phyloP scores from a whole-genome alignment of 92 coral and sea anemone species.

The Zoanthus sansibaricus region DNA sequence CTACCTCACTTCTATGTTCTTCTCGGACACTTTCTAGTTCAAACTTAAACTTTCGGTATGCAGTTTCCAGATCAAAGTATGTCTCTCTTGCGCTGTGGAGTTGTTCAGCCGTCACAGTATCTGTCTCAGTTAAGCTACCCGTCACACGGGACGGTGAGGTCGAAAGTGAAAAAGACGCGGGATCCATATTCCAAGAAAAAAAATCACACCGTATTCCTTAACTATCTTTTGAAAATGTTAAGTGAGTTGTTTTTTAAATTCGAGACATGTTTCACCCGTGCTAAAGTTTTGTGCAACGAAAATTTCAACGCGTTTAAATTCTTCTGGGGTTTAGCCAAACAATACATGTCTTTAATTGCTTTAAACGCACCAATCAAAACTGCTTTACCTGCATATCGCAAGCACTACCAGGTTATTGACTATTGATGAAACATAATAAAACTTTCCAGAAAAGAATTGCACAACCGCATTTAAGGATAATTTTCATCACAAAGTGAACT shows the following conservation, averaged over 20 bases:
- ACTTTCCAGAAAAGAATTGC: background rate
- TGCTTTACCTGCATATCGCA: constrained; percentile 22
- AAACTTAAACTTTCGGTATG: constrained; percentile 89
- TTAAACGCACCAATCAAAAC: constrained; percentile 23
- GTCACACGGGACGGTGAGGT: background rate
- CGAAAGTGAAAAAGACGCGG: constrained; percentile 15
- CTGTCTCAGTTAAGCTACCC: constrained; percentile 42
- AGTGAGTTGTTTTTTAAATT: background rate
- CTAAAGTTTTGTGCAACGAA: background rate
- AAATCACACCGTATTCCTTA: background rate
- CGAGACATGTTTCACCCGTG: constrained; percentile 10
- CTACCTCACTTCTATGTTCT: constrained; percentile 94
- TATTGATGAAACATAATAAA: constrained; percentile 33
- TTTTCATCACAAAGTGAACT: background rate
- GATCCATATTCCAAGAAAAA: constrained; percentile 26
- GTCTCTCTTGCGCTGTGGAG: constrained; percentile 96
- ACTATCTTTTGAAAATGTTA: background rate
- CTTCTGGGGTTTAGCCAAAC: constrained; percentile 24
- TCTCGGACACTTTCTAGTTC: constrained; percentile 92
- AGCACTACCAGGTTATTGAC: constrained; percentile 28
- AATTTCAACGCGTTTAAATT: constrained; percentile 32
- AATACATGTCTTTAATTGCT: constrained; percentile 27
- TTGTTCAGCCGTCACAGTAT: constrained; percentile 86
- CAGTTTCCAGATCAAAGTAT: constrained; percentile 89
- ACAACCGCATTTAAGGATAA: background rate